A percentile compares a stretch with the other conserved stretches of the same genome.
Conservation (phyloP, 2,113 vertebrate genomes). For the Halichoeres trimaculatus region DNA sequence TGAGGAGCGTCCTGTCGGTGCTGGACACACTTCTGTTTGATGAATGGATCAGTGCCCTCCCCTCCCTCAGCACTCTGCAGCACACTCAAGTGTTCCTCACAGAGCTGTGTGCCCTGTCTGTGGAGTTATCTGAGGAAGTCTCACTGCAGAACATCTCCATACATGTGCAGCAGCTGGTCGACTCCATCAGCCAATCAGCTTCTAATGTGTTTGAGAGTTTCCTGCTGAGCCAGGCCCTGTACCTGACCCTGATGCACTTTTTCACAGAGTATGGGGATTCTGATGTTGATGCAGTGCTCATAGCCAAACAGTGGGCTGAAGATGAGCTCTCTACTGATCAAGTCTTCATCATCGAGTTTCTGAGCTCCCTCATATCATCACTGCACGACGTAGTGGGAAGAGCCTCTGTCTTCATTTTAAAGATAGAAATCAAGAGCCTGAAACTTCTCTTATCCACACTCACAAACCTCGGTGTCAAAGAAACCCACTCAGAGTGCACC, state of each 20-base stretch:
- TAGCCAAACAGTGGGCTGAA: conserved; percentile 32
- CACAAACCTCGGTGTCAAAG: not conserved
- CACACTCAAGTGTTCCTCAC: conserved; percentile 47
- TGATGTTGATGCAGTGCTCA: conserved; percentile 19
- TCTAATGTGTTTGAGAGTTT: conserved; percentile 3
- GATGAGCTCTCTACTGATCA: conserved; percentile 11
- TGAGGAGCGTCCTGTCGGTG: conserved; percentile 15
- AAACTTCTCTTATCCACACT: conserved; percentile 27
- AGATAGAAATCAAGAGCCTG: conserved; percentile 39
- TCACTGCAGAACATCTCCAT: not conserved
- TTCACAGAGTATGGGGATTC: not conserved
- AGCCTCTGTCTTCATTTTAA: conserved; percentile 12
- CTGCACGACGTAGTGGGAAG: conserved; percentile 1
- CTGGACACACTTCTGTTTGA: conserved; percentile 49
- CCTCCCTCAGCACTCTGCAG: conserved; percentile 37
- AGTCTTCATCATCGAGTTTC: conserved; percentile 1
- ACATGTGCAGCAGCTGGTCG: not conserved
- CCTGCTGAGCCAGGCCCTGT: conserved; percentile 31
- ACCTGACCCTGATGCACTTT: conserved; percentile 14
- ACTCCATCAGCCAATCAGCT: conserved; percentile 26
- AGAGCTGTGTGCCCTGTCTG: conserved; percentile 32
- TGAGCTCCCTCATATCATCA: conserved; percentile 24
- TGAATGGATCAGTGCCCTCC: conserved; percentile 12
- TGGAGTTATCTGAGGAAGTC: conserved; percentile 3
- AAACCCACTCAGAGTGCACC: not conserved